Base-by-base conservation (phyloP, 2,113 vertebrate genomes). In the Vulpes lagopus region DNA sequence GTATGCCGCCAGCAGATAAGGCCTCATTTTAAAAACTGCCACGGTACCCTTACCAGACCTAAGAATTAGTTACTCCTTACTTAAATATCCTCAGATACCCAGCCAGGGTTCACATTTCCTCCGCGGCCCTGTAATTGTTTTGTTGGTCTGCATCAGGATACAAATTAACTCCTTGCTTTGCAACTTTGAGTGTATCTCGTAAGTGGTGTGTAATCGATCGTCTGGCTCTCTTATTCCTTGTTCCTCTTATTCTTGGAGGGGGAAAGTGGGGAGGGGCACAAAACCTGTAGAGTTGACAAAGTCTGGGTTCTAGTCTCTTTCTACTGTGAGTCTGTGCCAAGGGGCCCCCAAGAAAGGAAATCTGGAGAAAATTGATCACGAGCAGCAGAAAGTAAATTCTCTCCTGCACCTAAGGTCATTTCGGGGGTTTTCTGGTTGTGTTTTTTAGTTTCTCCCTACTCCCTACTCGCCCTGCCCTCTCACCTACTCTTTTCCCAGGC, bases 121-220 rank as follows among this genome's bases (percentile, higher is more conserved):
- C 16, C 8, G 23, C 14, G 0, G 27, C 43, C 59, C 0, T 32
- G 0, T 57, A 6, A 27, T 65, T 49, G 27, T 11, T 64, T 32
- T 55, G 43, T 78, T 8, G n/a, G 59, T 71, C 67, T n/a, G 73
- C 53, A 11, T 32, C 22, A 3, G 51, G 22, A 10, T 69, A 2
- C 43, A 4, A 0, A 23, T 64, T 51, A 17, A 8, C 14, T 84
- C 69, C 30, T 74, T 16, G 32, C 25, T 2, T 22, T 38, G 19
- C 25, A 16, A 8, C 57, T 49, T 16, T 4, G 17, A 30, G 14
- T 6, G 0, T 0, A 0, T 4, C 35, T 83, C 79, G 22, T 9
- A 2, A 49, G 67, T 11, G 59, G 4, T 14, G 55, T 23, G 23
- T 1, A 17, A 1, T 27, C n/a, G 82, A 7, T 43, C 43, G 82